Conservation (phyloP, 1,140 invertebrate species). For the Drosophila simulans region DNA sequence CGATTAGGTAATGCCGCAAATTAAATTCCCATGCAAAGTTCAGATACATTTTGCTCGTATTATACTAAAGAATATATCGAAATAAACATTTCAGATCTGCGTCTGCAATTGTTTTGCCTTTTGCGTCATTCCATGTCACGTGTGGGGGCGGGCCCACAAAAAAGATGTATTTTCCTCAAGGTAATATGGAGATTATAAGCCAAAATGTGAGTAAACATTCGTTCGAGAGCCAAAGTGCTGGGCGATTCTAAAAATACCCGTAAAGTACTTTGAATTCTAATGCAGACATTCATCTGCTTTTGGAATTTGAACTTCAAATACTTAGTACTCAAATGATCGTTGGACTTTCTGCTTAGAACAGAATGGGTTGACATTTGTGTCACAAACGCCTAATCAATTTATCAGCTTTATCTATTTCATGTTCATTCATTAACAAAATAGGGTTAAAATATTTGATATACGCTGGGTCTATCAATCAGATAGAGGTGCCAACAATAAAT, state of each 20-base stretch:
- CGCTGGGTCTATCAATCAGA: conserved; percentile 14
- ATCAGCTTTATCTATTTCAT: not conserved
- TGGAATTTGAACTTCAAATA: conserved; percentile 22
- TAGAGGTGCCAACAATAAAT: conserved; percentile 11
- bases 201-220: conserved; percentile 49
- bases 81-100: conserved; percentile 31
- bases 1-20: conserved; percentile 34
- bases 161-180: conserved; percentile 36
- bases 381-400: conserved; percentile 1
- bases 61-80: conserved; percentile 15
- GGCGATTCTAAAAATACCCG: conserved; percentile 49
- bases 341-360: not conserved
- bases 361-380: not conserved
- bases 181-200: conserved; percentile 53
- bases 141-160: conserved; percentile 32
- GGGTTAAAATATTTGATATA: conserved; percentile 4
- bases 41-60: conserved; percentile 22
- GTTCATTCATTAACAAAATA: conserved; percentile 4
- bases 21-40: conserved; percentile 34
- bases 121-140: conserved; percentile 61
- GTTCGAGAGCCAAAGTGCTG: conserved; percentile 15
- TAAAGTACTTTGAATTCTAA: conserved; percentile 1
- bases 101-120: conserved; percentile 46
- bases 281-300: conserved; percentile 15
- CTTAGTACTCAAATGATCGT: conserved; percentile 16